Percentiles rank a stretch among this genome's conserved stretches.
phyloP scores from a whole-genome alignment of 2,113 vertebrate genomes.

The Edolisoma coerulescens region DNA sequence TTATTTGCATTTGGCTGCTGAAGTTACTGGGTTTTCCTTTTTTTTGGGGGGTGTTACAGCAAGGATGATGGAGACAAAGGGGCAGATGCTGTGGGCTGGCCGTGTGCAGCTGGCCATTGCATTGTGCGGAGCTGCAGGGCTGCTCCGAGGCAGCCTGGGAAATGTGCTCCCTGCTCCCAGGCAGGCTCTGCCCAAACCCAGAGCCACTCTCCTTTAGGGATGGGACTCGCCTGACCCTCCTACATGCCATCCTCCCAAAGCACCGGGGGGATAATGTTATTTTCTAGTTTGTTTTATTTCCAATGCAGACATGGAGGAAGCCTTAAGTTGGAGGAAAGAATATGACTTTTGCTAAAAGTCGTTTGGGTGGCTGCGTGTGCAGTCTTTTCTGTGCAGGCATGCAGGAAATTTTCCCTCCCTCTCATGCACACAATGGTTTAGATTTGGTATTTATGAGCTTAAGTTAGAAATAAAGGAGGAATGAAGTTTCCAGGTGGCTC shows the following conservation, averaged over 20 bases:
- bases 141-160: neutral
- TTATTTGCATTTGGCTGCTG: constrained; percentile 40
- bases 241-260: neutral
- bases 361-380: neutral
- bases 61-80: neutral
- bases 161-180: neutral
- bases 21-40: neutral
- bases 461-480: constrained; percentile 38
- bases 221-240: neutral
- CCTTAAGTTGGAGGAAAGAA: neutral
- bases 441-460: constrained; percentile 45
- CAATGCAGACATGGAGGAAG: neutral
- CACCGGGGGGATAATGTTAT: accelerated
- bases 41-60: neutral
- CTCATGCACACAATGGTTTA: constrained; percentile 9
- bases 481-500: constrained; percentile 50
- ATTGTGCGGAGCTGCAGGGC: constrained; percentile 17
- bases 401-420: constrained; percentile 35
- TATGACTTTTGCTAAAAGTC: neutral
- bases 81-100: constrained; percentile 3
- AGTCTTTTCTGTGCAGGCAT: neutral
- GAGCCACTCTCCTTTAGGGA: accelerated
- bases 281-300: neutral
- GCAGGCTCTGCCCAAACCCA: neutral
- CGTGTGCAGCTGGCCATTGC: neutral